Percentiles rank a stretch among this genome's conserved stretches.
These are phyloP conservation scores for Tenualosa ilisha DNA, from an alignment of 2,797 vertebrate genomes.

Conservation along the genomic window DNA sequence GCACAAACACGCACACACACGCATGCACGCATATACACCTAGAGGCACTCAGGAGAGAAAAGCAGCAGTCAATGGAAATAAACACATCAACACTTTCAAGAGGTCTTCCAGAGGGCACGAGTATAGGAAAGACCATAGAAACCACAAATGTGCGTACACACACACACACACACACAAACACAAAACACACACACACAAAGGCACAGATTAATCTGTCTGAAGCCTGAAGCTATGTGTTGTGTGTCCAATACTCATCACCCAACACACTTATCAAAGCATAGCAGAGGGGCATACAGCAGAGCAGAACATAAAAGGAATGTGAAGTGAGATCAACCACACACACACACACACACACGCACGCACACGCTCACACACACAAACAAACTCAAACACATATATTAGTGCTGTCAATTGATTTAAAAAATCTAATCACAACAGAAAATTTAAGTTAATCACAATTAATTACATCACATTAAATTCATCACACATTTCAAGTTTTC, in stretches of 20 bases:
- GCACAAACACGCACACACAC: background rate
- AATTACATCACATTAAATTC: too few relatives aligned
- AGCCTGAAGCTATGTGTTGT: background rate
- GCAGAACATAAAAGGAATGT: background rate
- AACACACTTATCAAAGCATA: background rate
- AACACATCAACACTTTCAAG: background rate
- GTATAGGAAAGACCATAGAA: background rate
- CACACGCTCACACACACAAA: background rate
- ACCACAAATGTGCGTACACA: background rate
- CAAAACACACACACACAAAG: background rate
- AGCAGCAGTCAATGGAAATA: background rate
- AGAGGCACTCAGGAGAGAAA: background rate
- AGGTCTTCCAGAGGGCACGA: slow-evolving; percentile 4
- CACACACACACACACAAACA: background rate
- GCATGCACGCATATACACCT: background rate
- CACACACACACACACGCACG: background rate
- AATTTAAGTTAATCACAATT: too few relatives aligned
- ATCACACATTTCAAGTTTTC: too few relatives aligned
- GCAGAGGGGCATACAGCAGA: background rate
- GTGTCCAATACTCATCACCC: background rate
- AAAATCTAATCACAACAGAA: too few relatives aligned
- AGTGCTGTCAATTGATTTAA: too few relatives aligned
- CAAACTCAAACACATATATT: background rate
- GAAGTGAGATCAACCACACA: background rate
- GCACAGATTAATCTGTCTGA: background rate